Evolutionary conservation across 2,113 vertebrate genomes (phyloP), one percentile per base, ranked within the genome.

Genomic region (Protomyctophum bolini): DNA sequence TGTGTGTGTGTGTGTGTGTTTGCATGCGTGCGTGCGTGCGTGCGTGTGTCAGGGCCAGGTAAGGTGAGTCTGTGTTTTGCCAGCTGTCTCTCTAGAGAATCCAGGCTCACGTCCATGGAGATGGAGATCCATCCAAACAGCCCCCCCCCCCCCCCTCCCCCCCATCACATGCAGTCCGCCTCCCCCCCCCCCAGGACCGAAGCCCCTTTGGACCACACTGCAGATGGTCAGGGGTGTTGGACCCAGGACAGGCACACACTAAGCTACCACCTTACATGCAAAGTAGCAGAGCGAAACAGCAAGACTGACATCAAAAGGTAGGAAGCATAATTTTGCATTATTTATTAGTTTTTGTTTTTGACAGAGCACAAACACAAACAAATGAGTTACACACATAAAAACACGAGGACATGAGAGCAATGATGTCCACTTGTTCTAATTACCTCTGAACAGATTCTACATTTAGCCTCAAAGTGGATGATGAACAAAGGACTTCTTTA

Each of bases 191-290:
- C 28, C 60, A 81, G 84, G 74, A 77, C 84, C 79, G 33, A 50
- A 73, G 76, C 61, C 21, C 58, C 80, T 71, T 87, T 71, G 76
- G 68, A 56, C 49, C 3, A 41, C 5, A 3, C 69, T 76, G 83
- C 90, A 90, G 87, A 90, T 91, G 90, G 87, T 85, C 76, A 65
- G 77, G 74, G 79, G 68, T 33, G 70, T 67, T 73, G 77, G 28
- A 59, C 41, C 41, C 11, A 55, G 72, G 71, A 61, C 55, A 60
- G 14, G 51, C 21, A 52, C 21, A 52, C 50, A 52, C 51, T 79
- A 71, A 86, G 33, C 33, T 6, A 41, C 21, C 21, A 6, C 3
- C 33, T 41, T 41, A 41, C 33, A 41, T 41, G 33, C 33, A 41
- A 41, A 41, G 21, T 21, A 21, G 21, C 21, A 21, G 21, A 21